These are phyloP conservation scores for Florisuga fusca DNA, from an alignment of 2,797 vertebrate genomes.

Conservation along the genomic window DNA sequence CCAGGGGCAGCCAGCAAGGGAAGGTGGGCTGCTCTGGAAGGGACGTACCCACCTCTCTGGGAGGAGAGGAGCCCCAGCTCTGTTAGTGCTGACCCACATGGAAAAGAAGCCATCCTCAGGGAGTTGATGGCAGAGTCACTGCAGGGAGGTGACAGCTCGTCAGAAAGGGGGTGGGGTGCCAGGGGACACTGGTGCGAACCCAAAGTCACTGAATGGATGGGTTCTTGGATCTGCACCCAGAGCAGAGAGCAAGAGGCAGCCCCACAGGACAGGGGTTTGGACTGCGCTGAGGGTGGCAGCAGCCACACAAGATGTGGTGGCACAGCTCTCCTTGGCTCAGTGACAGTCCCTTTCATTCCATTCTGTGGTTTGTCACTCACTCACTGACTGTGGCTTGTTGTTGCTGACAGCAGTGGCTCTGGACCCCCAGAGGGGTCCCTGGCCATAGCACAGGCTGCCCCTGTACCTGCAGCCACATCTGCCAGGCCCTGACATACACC, in stretches of 20 bases:
- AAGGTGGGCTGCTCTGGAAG: not conserved
- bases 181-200: not conserved
- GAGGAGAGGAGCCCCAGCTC: not conserved
- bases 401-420: not conserved
- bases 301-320: not conserved
- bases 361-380: not conserved
- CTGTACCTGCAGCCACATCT: not conserved
- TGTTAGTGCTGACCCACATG: accelerated
- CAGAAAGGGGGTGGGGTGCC: not conserved
- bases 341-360: not conserved
- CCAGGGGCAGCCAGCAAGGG: not conserved
- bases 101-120: accelerated
- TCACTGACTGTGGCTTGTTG: too few relatives aligned
- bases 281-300: not conserved
- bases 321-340: not conserved
- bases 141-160: not conserved
- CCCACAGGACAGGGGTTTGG: accelerated
- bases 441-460: not conserved
- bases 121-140: not conserved
- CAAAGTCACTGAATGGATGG: accelerated
- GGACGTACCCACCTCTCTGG: accelerated
- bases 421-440: not conserved
- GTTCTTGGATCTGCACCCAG: not conserved
- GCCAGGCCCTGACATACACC: not conserved
- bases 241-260: not conserved